Evolutionary conservation across 2,888 invertebrate genomes (phyloP).

Genomic region (Prenolepis imparis): DNA sequence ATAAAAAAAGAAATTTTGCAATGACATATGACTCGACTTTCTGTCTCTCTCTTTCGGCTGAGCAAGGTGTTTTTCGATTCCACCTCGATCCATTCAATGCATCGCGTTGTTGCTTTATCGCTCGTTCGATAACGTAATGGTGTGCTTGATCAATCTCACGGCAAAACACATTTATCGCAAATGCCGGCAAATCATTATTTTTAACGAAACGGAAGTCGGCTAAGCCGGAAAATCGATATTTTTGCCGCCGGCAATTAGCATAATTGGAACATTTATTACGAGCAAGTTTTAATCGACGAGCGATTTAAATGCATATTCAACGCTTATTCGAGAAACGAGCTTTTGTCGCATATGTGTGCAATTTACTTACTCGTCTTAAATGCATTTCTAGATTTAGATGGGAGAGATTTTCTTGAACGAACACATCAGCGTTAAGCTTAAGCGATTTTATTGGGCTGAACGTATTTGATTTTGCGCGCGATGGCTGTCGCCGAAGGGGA

Average conservation of each 20-base stretch:
- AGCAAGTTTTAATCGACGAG: background rate
- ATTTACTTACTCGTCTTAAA: background rate
- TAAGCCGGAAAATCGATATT: constrained; percentile 1
- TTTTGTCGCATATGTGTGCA: background rate
- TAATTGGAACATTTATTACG: constrained; percentile 28
- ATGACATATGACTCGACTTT: background rate
- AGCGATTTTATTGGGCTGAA: constrained; percentile 58
- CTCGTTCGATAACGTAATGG: constrained; percentile 15
- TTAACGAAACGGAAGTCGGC: background rate
- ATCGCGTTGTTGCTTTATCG: constrained; percentile 2
- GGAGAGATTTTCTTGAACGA: constrained; percentile 39
- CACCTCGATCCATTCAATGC: constrained; percentile 5
- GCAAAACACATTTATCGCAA: background rate
- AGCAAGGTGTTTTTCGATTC: background rate
- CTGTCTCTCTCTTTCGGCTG: background rate
- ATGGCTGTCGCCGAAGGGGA: constrained; percentile 62
- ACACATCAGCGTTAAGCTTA: constrained; percentile 55
- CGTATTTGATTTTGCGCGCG: constrained; percentile 40
- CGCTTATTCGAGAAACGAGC: background rate
- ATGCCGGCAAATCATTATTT: constrained; percentile 12
- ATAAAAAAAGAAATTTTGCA: background rate
- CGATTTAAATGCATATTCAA: background rate
- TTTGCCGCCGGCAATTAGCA: background rate
- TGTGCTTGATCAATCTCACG: constrained; percentile 21
- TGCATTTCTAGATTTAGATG: background rate